Percentiles rank a stretch among this genome's conserved stretches.
Conservation (phyloP, 2,797 vertebrate species). For the Macropus fuliginosus region DNA sequence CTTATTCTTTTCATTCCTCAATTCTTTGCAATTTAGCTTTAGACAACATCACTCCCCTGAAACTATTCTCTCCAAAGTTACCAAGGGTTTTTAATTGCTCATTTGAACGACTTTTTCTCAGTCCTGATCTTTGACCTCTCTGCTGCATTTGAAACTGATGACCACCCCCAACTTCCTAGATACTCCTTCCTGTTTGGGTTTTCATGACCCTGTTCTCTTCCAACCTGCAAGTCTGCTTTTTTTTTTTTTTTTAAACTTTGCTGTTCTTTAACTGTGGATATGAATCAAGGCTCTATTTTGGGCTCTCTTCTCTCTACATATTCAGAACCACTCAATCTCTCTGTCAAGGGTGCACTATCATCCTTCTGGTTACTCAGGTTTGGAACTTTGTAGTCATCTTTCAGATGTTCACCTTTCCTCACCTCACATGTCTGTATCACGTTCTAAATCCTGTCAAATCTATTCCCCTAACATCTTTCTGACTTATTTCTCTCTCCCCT, state of each 20-base stretch:
- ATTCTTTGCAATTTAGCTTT: background rate
- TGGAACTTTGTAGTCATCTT: background rate
- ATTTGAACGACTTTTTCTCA: background rate
- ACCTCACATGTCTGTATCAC: background rate
- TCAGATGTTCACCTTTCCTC: background rate
- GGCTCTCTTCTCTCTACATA: background rate
- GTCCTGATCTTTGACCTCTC: background rate
- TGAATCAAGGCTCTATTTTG: background rate
- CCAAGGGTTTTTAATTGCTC: background rate
- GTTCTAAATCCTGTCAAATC: background rate
- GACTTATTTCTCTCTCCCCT: background rate
- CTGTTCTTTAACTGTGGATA: background rate
- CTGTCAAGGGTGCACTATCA: background rate
- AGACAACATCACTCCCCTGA: background rate
- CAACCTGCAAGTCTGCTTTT: background rate
- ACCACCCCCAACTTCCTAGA: background rate
- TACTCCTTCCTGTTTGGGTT: background rate
- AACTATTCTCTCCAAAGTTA: background rate
- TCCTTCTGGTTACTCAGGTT: background rate
- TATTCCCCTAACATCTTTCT: background rate
- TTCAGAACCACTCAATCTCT: background rate
- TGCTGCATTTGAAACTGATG: background rate
- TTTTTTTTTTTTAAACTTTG: background rate
- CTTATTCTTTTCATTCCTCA: background rate
- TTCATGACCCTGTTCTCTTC: background rate